phyloP scores from a whole-genome alignment of 2,888 invertebrate species.

The Diaperis boleti region DNA sequence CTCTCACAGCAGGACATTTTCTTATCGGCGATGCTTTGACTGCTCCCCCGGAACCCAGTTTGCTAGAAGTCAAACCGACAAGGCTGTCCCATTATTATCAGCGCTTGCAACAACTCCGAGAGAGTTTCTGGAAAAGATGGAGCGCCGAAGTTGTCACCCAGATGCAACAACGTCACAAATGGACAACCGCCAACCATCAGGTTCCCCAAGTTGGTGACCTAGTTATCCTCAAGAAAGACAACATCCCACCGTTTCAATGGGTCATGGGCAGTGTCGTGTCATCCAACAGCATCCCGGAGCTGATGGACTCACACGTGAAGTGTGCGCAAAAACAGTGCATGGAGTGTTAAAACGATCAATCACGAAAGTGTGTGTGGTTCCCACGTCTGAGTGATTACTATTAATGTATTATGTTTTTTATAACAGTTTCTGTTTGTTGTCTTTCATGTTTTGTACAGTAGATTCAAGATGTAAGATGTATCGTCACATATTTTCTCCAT shows the following conservation, averaged over 20 bases:
- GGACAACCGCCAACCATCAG: not conserved
- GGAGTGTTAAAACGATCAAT: constrained; percentile 16
- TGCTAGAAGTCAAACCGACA: too few species aligned
- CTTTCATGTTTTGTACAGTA: too few species aligned
- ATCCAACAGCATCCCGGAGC: constrained; percentile 4
- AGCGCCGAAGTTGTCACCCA: too few species aligned
- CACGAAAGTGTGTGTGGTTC: not conserved
- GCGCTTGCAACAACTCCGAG: not conserved
- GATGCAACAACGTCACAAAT: not conserved
- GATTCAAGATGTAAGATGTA: too few species aligned
- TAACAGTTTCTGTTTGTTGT: too few species aligned
- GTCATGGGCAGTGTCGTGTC: constrained; percentile 19
- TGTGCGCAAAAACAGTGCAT: not conserved
- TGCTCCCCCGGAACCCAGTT: not conserved
- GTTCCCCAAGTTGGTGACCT: not conserved
- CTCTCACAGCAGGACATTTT: not conserved
- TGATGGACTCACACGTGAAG: constrained; percentile 2
- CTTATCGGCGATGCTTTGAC: not conserved
- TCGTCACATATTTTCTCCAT: too few species aligned
- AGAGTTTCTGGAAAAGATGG: constrained; percentile 3
- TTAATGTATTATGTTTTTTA: too few species aligned
- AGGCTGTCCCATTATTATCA: not conserved
- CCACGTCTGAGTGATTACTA: too few species aligned
- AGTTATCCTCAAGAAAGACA: constrained; percentile 20
- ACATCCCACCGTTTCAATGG: constrained; percentile 19